These are phyloP conservation scores for Ochropleura plecta DNA, from an alignment of 2,888 invertebrate species.

Conservation along the genomic window DNA sequence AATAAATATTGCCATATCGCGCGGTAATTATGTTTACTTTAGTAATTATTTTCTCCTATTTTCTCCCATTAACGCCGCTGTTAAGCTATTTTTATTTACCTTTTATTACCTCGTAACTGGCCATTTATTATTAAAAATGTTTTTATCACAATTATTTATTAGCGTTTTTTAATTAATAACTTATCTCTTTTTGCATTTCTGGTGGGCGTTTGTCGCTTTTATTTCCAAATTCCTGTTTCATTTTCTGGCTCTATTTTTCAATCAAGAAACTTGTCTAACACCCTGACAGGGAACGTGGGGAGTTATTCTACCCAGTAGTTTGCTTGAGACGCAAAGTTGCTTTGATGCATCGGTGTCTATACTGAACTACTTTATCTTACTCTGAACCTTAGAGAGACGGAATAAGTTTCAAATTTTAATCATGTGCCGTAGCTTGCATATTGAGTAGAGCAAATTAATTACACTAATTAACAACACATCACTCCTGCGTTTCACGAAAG, in stretches of 20 bases:
- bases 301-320: not conserved
- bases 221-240: not conserved
- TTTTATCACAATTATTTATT: constrained; percentile 27
- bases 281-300: not conserved
- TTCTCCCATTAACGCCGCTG: constrained; percentile 58
- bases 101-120: constrained; percentile 34
- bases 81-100: constrained; percentile 33
- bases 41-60: constrained; percentile 69
- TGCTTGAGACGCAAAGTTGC: not conserved
- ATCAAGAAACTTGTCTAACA: not conserved
- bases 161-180: constrained; percentile 10
- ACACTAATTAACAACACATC: not conserved
- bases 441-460: not conserved
- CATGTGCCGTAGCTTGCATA: not conserved
- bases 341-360: not conserved
- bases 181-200: constrained; percentile 15
- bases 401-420: not conserved
- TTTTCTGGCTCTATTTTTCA: not conserved
- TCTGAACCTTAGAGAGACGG: not conserved
- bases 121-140: constrained; percentile 23
- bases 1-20: constrained; percentile 68
- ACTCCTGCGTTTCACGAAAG: not conserved
- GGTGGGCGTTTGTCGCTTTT: not conserved
- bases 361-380: not conserved
- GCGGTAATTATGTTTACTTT: constrained; percentile 69